Percentiles rank a stretch among this genome's conserved stretches.
Conservation (phyloP, 1,140 invertebrate species). For the Fragariocoptes setiger region DNA sequence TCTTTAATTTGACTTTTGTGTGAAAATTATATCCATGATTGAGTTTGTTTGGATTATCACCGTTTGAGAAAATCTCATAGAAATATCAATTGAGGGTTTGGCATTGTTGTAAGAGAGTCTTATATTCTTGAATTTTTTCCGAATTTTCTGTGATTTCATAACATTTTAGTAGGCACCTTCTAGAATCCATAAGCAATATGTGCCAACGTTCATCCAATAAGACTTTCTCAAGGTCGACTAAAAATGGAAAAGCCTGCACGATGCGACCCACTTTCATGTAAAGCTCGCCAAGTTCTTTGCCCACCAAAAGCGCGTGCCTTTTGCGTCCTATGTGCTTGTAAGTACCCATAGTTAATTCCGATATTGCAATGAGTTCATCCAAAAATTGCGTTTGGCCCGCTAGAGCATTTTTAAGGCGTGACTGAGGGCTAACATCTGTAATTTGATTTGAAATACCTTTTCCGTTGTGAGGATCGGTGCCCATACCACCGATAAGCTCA, state of each 20-base stretch:
- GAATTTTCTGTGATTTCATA: neutral
- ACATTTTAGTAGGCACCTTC: slow-evolving; percentile 30
- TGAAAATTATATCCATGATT: neutral
- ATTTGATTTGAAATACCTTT: neutral
- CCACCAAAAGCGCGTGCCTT: slow-evolving; percentile 49
- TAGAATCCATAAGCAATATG: slow-evolving; percentile 27
- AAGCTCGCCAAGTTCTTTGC: slow-evolving; percentile 54
- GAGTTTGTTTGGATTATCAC: neutral
- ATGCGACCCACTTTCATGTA: slow-evolving; percentile 49
- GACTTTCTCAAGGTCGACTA: slow-evolving; percentile 48
- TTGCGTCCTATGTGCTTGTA: slow-evolving; percentile 73
- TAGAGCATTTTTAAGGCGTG: slow-evolving; percentile 57
- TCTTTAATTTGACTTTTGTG: no score
- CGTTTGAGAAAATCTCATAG: neutral
- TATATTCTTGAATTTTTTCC: neutral
- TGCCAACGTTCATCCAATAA: slow-evolving; percentile 59
- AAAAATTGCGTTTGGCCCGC: slow-evolving; percentile 60
- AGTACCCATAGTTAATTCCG: slow-evolving; percentile 75
- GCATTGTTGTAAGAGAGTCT: no score
- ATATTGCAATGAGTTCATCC: slow-evolving; percentile 62
- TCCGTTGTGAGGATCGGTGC: slow-evolving; percentile 14
- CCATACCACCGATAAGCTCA: slow-evolving; percentile 57
- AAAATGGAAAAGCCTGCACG: slow-evolving; percentile 53
- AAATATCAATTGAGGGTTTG: no score
- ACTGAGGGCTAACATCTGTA: slow-evolving; percentile 26